phyloP scores from a whole-genome alignment of 2,888 invertebrate species.

The Tholera decimalis region DNA sequence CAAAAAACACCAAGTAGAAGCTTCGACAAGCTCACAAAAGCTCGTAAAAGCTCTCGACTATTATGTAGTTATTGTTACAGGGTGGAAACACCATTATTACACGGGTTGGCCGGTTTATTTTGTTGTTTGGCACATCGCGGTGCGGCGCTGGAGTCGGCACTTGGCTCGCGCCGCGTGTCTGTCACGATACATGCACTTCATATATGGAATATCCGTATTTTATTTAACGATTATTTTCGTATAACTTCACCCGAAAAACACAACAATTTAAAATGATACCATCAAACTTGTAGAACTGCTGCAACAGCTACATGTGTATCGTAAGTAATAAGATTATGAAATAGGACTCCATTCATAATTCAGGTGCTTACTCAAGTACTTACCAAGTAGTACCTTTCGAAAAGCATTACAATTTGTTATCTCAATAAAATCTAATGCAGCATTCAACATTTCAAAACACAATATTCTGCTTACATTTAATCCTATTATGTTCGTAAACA shows the following conservation, averaged over 20 bases:
- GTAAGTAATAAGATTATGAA: slow-evolving; percentile 26
- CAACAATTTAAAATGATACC: not conserved
- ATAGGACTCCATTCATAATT: slow-evolving; percentile 20
- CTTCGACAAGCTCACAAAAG: slow-evolving; percentile 90
- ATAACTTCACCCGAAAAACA: slow-evolving; percentile 1
- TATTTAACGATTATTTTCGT: slow-evolving; percentile 13
- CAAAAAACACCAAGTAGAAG: slow-evolving; percentile 89
- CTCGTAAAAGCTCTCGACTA: slow-evolving; percentile 91
- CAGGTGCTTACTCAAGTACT: slow-evolving; percentile 35
- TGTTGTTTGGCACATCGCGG: slow-evolving; percentile 85
- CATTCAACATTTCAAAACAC: slow-evolving; percentile 79
- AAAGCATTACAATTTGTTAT: slow-evolving; percentile 61
- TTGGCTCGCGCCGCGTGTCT: slow-evolving; percentile 36
- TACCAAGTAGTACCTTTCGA: slow-evolving; percentile 36
- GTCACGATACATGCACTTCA: slow-evolving; percentile 51
- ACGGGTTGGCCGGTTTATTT: slow-evolving; percentile 85
- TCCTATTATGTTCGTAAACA: slow-evolving; percentile 88
- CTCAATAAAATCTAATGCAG: slow-evolving; percentile 66
- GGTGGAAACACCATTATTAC: slow-evolving; percentile 91
- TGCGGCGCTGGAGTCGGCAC: slow-evolving; percentile 69
- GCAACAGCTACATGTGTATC: slow-evolving; percentile 25
- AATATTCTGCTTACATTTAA: slow-evolving; percentile 81
- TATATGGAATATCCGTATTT: slow-evolving; percentile 23
- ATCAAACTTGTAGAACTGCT: not conserved
- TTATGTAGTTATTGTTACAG: slow-evolving; percentile 91